Evolutionary conservation across 2,113 vertebrate genomes (phyloP).

Genomic region (Urocolius indicus): DNA sequence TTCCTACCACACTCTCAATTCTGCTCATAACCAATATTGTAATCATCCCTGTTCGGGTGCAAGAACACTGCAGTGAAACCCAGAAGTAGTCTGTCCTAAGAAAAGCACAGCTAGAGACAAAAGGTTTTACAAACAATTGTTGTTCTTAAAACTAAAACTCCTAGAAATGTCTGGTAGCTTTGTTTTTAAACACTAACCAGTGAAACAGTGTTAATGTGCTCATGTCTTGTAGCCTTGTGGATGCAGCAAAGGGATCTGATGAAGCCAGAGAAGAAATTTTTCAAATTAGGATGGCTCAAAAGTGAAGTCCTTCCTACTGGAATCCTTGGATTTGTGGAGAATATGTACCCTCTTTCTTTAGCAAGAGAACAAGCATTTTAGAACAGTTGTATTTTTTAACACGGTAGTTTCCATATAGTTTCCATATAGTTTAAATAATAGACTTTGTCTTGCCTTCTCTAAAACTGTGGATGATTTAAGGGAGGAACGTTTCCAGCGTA

Average conservation of each 20-base stretch:
- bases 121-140: not conserved
- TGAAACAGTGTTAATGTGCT: not conserved
- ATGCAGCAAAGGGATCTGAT: not conserved
- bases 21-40: not conserved
- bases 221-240: not conserved
- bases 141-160: not conserved
- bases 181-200: not conserved
- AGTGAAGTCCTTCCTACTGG: not conserved
- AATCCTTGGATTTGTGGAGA: not conserved
- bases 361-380: not conserved
- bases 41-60: not conserved
- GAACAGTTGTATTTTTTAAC: not conserved
- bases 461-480: not conserved
- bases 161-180: not conserved
- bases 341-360: not conserved
- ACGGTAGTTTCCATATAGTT: slow-evolving; percentile 1
- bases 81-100: not conserved
- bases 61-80: not conserved
- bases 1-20: not conserved
- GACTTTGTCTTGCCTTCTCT: not conserved
- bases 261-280: not conserved
- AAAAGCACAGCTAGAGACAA: not conserved
- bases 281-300: not conserved
- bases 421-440: not conserved
- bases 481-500: not conserved